phyloP scores from a whole-genome alignment of 2,888 invertebrate genomes.

The Spilarctia lutea region DNA sequence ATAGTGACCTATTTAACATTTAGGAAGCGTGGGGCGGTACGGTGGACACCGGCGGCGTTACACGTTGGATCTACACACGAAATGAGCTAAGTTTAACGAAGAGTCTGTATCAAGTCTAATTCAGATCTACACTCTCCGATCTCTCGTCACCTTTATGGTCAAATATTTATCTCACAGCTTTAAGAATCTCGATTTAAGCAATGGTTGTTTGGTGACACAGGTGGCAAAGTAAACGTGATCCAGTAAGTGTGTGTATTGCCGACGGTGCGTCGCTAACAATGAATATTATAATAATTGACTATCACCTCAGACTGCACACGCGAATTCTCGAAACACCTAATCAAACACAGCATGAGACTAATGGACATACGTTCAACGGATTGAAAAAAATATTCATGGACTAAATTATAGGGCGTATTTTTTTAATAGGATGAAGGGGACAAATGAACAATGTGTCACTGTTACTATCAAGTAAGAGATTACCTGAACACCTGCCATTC shows the following conservation, averaged over 20 bases:
- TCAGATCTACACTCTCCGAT: neutral
- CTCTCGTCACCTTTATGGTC: neutral
- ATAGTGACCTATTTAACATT: constrained; percentile 75
- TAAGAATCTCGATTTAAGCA: neutral
- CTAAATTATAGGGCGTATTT: neutral
- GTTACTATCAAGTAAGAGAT: too few relatives aligned
- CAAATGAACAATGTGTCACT: neutral
- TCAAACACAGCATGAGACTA: constrained; percentile 35
- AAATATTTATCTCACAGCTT: neutral
- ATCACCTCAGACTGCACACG: constrained; percentile 68
- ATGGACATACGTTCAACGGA: constrained; percentile 36
- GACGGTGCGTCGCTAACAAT: constrained; percentile 52
- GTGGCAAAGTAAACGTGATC: constrained; percentile 18
- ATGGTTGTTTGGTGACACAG: neutral
- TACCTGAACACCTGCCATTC: too few relatives aligned
- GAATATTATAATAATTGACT: constrained; percentile 83
- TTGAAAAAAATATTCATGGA: neutral
- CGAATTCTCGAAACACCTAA: constrained; percentile 45
- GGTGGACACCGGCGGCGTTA: constrained; percentile 56
- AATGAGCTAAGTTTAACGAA: neutral
- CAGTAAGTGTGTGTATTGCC: constrained; percentile 55
- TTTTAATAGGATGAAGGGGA: neutral
- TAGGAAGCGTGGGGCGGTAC: constrained; percentile 69
- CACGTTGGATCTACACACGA: constrained; percentile 30
- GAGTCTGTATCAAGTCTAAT: neutral